These are phyloP conservation scores for Esox lucius DNA, from an alignment of 2,797 vertebrate species.

Conservation along the genomic window DNA sequence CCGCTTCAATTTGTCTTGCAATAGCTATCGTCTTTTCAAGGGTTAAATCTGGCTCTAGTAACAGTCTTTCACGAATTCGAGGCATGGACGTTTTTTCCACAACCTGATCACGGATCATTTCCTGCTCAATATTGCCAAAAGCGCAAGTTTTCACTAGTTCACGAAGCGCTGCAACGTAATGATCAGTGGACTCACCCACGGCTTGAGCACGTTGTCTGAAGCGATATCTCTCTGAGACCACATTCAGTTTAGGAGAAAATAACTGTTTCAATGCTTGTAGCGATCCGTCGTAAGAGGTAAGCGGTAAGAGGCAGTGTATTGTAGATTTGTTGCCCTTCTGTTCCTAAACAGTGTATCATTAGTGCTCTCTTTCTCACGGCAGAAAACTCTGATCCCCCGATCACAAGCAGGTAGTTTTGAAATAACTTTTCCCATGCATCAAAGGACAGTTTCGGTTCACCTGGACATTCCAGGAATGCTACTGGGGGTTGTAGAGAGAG, in stretches of 20 bases:
- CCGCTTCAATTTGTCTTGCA: slow-evolving; percentile 16
- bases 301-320: slow-evolving; percentile 10
- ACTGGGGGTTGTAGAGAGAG: slow-evolving; percentile 22
- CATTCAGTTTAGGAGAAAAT: slow-evolving; percentile 15
- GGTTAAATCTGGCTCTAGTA: slow-evolving; percentile 24
- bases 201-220: slow-evolving; percentile 30
- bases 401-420: slow-evolving; percentile 22
- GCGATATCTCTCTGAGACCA: slow-evolving; percentile 23
- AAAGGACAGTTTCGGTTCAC: slow-evolving; percentile 15
- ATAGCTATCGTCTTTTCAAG: slow-evolving; percentile 1
- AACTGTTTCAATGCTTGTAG: slow-evolving; percentile 16
- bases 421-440: slow-evolving; percentile 12
- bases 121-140: no score
- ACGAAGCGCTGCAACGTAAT: slow-evolving; percentile 18
- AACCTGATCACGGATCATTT: slow-evolving; percentile 37
- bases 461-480: slow-evolving; percentile 18
- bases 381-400: no score
- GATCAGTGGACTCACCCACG: slow-evolving; percentile 30
- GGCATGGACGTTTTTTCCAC: slow-evolving; percentile 27
- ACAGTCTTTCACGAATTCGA: slow-evolving; percentile 23
- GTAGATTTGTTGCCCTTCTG: slow-evolving; percentile 33
- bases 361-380: no score
- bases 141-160: slow-evolving; percentile 24
- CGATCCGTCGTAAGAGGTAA: slow-evolving; percentile 12
- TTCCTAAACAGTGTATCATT: slow-evolving; percentile 8